Evolutionary conservation across 2,113 vertebrate species (phyloP), one percentile per base, ranked within the genome.

Genomic region (Malaclemys terrapin): DNA sequence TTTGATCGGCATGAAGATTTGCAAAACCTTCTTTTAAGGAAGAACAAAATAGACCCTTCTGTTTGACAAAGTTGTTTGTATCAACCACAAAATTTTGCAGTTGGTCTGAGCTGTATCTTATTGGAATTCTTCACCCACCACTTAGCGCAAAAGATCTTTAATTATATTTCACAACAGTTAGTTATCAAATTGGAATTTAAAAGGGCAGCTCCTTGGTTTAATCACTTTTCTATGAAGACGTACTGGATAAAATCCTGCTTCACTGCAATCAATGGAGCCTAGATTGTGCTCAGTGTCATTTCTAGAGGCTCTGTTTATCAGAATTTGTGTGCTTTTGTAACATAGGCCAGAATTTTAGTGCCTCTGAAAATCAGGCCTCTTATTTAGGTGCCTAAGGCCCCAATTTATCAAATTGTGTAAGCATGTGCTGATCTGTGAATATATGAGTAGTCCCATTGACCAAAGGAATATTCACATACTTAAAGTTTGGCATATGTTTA

Each of bases 391-490:
- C 11, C 42, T 27, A 94, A 90, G 81, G 81, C 82, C 93, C 91
- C 95, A 80, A 47, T 35, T 93, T 80, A 93, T 94, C 20, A 2
- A 82, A 91, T 87, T 89, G 93, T 85, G 49, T 93, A 92, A 92
- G 12, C 0, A 0, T 85, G 93, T 78, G 79, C 93, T 89, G 94
- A 97, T 76, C 86, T 95, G 24, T 95, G 93, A 96, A 94, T 95
- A 84, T 78, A 29, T 94, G 82, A 88, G 93, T 91, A 80, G 87
- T 89, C 75, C 85, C 81, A 85, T 92, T 96, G 95, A 95, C 93
- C 90, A 95, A 87, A 91, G 97, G 95, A 96, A 96, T 91, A 95
- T 83, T 78, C 84, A 76, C 84, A 85, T 95, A 96, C 96, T 96
- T 96, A 19, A 69, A 19, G 35, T 72, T 85, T 95, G 91, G 91